Evolutionary conservation across 2,113 vertebrate genomes (phyloP), one percentile per base, ranked within the genome.

Genomic region (Falco punctatus): DNA sequence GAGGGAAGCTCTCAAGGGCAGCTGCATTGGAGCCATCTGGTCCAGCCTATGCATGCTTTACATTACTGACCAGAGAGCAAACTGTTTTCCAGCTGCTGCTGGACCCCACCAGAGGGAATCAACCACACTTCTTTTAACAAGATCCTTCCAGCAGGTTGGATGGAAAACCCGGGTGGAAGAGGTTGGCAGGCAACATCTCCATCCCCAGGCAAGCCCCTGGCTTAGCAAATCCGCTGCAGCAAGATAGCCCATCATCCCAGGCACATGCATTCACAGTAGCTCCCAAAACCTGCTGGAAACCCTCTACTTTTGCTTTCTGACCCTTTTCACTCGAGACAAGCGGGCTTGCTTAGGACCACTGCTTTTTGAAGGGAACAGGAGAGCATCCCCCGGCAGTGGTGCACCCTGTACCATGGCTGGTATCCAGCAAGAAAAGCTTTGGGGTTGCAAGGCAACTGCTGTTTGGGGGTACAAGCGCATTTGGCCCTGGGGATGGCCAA

Each of bases 331-430:
- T 24, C n/a, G 26, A 73, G 40, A 44, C 20, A 32, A 92, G 7
- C 30, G 33, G 35, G n/a, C 24, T 62, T 42, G 12, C 30, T 62
- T 33, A 38, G 51, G 30, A 74, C 27, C 24, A 48, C 40, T 32
- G 40, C 7, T 40, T 46, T 80, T 30, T n/a, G 35, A 20, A 78
- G 32, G 35, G 8, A 69, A 44, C 26, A 38, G 51, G 9, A 28
- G 40, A 73, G 13, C 12, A 67, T 51, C 13, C 59, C 27, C 46
- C 73, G 33, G 33, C 10, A 28, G 30, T 3, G 14, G 15, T 15
- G 33, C n/a, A 49, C 51, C 4, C 35, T 7, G 15, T n/a, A 10
- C 42, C 6, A 1, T 2, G 6, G 10, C 4, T 46, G 7, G 13
- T 9, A 44, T 19, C 22, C 49, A 91, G 15, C 23, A 44, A 69